Percentiles rank a stretch among this genome's conserved stretches.
These are phyloP conservation scores for Drosophila pachea DNA, from an alignment of 1,140 invertebrate genomes.

Conservation along the genomic window DNA sequence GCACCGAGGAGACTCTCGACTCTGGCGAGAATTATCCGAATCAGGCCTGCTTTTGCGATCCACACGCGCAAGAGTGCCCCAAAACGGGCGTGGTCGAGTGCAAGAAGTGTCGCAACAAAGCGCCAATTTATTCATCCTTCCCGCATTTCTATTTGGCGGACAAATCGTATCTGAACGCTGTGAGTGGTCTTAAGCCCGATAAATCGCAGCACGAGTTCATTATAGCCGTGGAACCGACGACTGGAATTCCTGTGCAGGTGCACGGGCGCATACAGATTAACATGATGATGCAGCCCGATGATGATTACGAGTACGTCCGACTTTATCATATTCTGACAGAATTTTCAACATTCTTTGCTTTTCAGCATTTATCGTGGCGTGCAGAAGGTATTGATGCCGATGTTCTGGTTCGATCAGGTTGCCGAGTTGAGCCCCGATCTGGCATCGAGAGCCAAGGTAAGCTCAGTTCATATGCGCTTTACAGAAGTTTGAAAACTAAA, in stretches of 20 bases:
- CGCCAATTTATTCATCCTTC: constrained; percentile 89
- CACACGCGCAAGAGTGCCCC: constrained; percentile 76
- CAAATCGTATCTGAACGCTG: constrained; percentile 81
- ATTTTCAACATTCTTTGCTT: constrained; percentile 26
- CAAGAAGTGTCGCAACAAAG: constrained; percentile 84
- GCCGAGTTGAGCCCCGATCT: constrained; percentile 82
- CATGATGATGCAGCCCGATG: constrained; percentile 82
- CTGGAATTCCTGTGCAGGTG: constrained; percentile 85
- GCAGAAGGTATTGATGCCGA: constrained; percentile 82
- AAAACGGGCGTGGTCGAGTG: constrained; percentile 83
- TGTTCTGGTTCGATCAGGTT: constrained; percentile 88
- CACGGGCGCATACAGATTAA: constrained; percentile 87
- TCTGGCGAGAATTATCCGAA: constrained; percentile 84
- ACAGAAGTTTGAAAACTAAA: background rate
- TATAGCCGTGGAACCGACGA: constrained; percentile 85
- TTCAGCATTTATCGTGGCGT: constrained; percentile 80
- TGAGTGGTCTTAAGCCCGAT: constrained; percentile 86
- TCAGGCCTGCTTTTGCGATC: constrained; percentile 81
- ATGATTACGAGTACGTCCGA: constrained; percentile 81
- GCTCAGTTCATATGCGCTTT: background rate
- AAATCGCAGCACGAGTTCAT: constrained; percentile 84
- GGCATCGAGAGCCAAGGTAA: constrained; percentile 80
- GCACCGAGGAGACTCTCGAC: constrained; percentile 83
- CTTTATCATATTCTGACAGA: background rate
- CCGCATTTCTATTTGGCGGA: constrained; percentile 93